These are phyloP conservation scores for Druceiella hillmani DNA, from an alignment of 2,888 invertebrate genomes.

Conservation along the genomic window DNA sequence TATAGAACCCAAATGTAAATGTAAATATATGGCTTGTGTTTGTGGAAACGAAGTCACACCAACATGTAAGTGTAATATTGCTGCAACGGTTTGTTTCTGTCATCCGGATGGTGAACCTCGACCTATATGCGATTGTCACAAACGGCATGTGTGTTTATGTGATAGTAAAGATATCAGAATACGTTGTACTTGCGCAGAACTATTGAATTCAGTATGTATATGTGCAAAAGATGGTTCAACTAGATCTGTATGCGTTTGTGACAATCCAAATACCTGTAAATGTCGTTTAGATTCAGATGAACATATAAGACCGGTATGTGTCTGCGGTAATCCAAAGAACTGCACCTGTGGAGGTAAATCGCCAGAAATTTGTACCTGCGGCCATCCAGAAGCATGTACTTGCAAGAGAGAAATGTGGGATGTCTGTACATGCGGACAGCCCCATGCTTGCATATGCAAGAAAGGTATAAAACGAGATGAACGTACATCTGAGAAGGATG, in stretches of 20 bases:
- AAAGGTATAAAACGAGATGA: too few species aligned
- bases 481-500: too few species aligned
- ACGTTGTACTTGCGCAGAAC: too few species aligned
- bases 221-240: slow-evolving; percentile 29
- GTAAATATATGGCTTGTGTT: slow-evolving; percentile 34
- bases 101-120: slow-evolving; percentile 28
- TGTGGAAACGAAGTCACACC: slow-evolving; percentile 34
- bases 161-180: too few species aligned
- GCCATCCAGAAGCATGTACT: slow-evolving; percentile 35
- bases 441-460: neutral
- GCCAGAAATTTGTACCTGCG: slow-evolving; percentile 37
- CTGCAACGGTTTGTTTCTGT: slow-evolving; percentile 36
- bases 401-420: slow-evolving; percentile 29
- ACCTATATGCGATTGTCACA: slow-evolving; percentile 33
- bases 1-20: slow-evolving; percentile 32
- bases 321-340: slow-evolving; percentile 30
- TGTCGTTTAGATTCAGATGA: slow-evolving; percentile 27
- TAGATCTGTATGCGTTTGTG: slow-evolving; percentile 34
- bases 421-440: neutral
- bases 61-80: slow-evolving; percentile 34
- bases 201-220: slow-evolving; percentile 24
- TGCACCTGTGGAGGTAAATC: slow-evolving; percentile 34
- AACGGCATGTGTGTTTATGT: slow-evolving; percentile 37
- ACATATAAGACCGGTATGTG: neutral
- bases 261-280: slow-evolving; percentile 29